phyloP scores from a whole-genome alignment of 2,113 vertebrate genomes.

The Coracopsis vasa region DNA sequence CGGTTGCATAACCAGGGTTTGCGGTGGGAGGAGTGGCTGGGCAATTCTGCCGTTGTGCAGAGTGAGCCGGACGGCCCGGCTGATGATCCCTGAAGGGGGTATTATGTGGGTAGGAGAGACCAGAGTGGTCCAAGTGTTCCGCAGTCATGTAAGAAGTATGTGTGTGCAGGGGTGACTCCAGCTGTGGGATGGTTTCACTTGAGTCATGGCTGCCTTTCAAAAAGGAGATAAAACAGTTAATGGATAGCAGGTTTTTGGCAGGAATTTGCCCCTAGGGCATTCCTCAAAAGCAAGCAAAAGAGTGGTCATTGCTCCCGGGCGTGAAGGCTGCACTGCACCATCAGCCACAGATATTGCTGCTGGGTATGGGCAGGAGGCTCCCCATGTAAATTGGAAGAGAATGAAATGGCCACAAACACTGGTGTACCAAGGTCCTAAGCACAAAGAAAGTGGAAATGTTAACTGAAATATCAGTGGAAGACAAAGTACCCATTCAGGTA shows the following conservation, averaged over 20 bases:
- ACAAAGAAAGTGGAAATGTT: not conserved
- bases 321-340: accelerated
- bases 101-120: not conserved
- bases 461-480: not conserved
- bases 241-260: not conserved
- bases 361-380: not conserved
- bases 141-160: accelerated
- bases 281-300: not conserved
- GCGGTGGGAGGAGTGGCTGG: not conserved
- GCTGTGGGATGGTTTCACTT: not conserved
- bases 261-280: not conserved
- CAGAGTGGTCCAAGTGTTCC: accelerated
- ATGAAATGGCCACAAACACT: not conserved
- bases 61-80: not conserved
- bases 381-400: not conserved
- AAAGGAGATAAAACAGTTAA: not conserved
- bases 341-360: not conserved
- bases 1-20: not conserved
- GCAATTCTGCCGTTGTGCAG: accelerated
- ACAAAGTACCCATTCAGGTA: not conserved
- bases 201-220: not conserved
- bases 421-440: not conserved
- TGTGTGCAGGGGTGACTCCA: not conserved
- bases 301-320: accelerated
- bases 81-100: not conserved